Evolutionary conservation across 2,113 vertebrate genomes (phyloP).

Genomic region (Megaceryle torquata): DNA sequence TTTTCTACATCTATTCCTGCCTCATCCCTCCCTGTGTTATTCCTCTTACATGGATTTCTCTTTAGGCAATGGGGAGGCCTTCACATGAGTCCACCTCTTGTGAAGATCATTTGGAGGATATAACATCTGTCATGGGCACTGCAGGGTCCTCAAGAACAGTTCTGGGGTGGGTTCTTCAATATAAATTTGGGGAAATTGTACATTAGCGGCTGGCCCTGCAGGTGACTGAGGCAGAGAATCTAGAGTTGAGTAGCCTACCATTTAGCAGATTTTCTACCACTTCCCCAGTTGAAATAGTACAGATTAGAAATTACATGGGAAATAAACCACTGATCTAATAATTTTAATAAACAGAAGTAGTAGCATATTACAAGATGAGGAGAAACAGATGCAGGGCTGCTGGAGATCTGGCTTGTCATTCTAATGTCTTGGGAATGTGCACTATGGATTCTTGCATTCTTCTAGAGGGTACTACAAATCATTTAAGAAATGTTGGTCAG

Average conservation of each 20-base stretch:
- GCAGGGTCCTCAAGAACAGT: neutral
- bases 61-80: neutral
- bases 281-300: neutral
- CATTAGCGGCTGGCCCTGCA: too few species aligned
- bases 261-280: neutral
- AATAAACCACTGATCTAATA: neutral
- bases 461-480: neutral
- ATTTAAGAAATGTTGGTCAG: neutral
- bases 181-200: neutral
- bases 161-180: fast-evolving
- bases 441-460: neutral
- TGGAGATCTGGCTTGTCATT: neutral
- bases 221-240: neutral
- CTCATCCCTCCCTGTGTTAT: neutral
- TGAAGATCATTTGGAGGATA: neutral
- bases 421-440: neutral
- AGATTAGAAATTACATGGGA: neutral
- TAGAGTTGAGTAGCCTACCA: neutral
- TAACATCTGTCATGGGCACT: neutral
- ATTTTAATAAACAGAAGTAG: neutral
- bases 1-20: neutral
- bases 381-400: neutral
- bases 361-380: neutral
- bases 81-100: neutral
- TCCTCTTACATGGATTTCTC: neutral